Evolutionary conservation across 2,797 vertebrate species (phyloP).

Genomic region (Alectoris magna): DNA sequence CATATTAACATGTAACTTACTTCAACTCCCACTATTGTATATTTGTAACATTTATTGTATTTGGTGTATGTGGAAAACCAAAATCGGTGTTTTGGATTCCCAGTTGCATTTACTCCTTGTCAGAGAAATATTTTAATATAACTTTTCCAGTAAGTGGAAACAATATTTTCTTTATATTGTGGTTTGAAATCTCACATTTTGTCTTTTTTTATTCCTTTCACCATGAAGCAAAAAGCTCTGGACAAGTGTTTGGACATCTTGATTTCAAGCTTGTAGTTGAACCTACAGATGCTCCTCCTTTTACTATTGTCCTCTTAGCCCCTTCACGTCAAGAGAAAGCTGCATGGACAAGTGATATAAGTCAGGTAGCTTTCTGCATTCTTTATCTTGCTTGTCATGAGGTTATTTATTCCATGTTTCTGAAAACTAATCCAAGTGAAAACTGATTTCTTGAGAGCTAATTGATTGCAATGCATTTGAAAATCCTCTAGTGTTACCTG

Average conservation of each 20-base stretch:
- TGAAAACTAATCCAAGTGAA: neutral
- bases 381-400: neutral
- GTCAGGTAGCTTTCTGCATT: conserved; percentile 86
- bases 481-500: neutral
- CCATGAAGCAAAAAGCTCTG: conserved; percentile 87
- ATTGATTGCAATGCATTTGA: neutral
- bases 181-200: neutral
- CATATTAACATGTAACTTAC: neutral
- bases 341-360: conserved; percentile 98
- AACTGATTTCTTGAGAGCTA: neutral
- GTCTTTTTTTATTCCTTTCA: neutral
- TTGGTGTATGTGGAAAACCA: neutral
- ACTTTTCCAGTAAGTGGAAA: neutral
- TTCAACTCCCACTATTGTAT: neutral
- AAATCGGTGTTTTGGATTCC: neutral
- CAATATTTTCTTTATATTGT: neutral
- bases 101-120: neutral
- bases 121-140: neutral
- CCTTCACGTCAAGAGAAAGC: conserved; percentile 97
- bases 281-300: conserved; percentile 86
- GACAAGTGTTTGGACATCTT: conserved; percentile 94
- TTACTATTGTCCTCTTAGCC: conserved; percentile 93
- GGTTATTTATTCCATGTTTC: neutral
- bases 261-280: conserved; percentile 97
- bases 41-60: neutral